Conservation (phyloP, 1,140 invertebrate species). For the Brachystomella parvula region DNA sequence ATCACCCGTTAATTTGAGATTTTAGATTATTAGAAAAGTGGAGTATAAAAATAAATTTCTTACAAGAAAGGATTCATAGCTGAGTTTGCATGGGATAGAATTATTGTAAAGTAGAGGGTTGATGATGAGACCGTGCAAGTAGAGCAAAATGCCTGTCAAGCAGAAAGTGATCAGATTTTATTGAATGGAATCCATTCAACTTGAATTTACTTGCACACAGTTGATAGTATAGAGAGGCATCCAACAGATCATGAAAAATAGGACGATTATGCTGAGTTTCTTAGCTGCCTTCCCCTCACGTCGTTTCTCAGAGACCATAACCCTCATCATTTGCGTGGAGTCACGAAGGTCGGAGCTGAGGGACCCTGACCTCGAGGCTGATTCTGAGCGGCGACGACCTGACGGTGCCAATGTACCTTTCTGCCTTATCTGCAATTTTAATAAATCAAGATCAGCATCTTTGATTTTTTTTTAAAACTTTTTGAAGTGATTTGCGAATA, state of each 20-base stretch:
- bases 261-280: slow-evolving; percentile 78
- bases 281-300: slow-evolving; percentile 85
- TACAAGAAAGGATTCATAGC: slow-evolving; percentile 79
- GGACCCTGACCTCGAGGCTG: slow-evolving; percentile 32
- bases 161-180: not conserved
- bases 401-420: slow-evolving; percentile 33
- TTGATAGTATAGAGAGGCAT: slow-evolving; percentile 86
- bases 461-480: too few relatives aligned
- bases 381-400: slow-evolving; percentile 17
- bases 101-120: slow-evolving; percentile 71
- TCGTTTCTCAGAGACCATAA: slow-evolving; percentile 67
- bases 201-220: slow-evolving; percentile 54
- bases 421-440: slow-evolving; percentile 32
- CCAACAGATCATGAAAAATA: slow-evolving; percentile 89
- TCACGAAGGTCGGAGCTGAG: slow-evolving; percentile 32
- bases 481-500: too few relatives aligned
- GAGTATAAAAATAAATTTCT: slow-evolving; percentile 16
- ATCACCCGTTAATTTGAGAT: too few relatives aligned
- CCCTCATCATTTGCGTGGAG: slow-evolving; percentile 54
- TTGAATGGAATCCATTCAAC: not conserved
- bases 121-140: slow-evolving; percentile 56
- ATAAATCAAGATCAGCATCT: not conserved
- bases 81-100: slow-evolving; percentile 79
- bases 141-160: slow-evolving; percentile 58
- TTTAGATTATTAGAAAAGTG: not conserved